Base-by-base conservation (phyloP, 2,113 vertebrate species). In the Bos indicus region DNA sequence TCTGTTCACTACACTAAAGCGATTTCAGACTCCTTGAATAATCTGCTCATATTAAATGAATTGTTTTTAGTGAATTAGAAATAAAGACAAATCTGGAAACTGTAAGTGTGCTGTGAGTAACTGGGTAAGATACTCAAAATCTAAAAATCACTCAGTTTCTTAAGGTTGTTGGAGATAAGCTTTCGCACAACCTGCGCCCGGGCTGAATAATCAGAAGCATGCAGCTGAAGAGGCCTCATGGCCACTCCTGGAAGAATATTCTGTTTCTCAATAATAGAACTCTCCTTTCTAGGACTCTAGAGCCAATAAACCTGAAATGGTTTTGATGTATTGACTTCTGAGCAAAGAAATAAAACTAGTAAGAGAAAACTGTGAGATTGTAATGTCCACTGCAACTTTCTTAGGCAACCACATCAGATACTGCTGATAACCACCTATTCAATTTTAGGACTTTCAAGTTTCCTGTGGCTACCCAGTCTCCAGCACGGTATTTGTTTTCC, bases 301-400 rank as follows among this genome's bases (percentile, higher is more conserved):
- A 51, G 16, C 30, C n/a, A 94, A 82, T 26, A 64, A 77, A 71
- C 64, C 82, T 48, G 33, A 92, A 96, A 67, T 10, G 33, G 25
- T 93, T 94, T 80, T 59, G 33, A 86, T 28, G 25, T 25, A n/a
- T 64, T 56, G 52, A 54, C 62, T 74, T 81, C 80, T 64, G 11
- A 92, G 36, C 78, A 97, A 90, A 95, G n/a, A 93, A 94, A 67
- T 26, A 57, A 96, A 91, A 64, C 3, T 14, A 90, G 62, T 78
- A 62, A 96, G 48, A 84, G 40, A 97, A 89, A 91, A 80, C 0
- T 36, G n/a, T 48, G 80, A 90, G n/a, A 54, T 8, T 51, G 6
- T 59, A 64, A 67, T 0, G 0, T 25, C 19, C 28, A 43, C n/a
- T 57, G 7, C 59, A 19, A 60, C n/a, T 48, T 60, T 51, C 87